Evolutionary conservation across 2,888 invertebrate genomes (phyloP).

Genomic region (Conops quadrifasciatus): DNA sequence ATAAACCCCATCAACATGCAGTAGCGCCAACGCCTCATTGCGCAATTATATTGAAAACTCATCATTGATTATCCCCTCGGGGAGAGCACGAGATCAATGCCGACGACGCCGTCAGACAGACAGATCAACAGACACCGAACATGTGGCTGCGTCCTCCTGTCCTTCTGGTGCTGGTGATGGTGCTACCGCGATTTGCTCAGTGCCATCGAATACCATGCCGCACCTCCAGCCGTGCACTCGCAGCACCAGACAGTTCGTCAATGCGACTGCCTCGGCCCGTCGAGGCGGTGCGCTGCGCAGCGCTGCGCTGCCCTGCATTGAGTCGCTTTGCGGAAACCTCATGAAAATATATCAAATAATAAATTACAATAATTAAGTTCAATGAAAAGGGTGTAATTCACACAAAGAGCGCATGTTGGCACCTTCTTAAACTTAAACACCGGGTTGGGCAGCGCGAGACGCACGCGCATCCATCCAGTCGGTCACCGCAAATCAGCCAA

Average conservation of each 20-base stretch:
- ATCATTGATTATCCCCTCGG: slow-evolving; percentile 32
- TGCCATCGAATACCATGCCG: slow-evolving; percentile 1
- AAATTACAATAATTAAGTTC: slow-evolving; percentile 65
- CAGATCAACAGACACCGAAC: neutral
- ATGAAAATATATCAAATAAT: slow-evolving; percentile 61
- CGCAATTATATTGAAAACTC: slow-evolving; percentile 34
- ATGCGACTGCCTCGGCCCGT: neutral
- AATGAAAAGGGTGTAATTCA: slow-evolving; percentile 59
- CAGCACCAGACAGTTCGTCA: slow-evolving; percentile 15
- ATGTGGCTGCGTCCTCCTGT: neutral
- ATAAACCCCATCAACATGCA: neutral
- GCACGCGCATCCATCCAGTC: slow-evolving; percentile 17
- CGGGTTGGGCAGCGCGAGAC: slow-evolving; percentile 49
- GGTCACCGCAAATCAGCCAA: neutral
- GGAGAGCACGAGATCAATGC: slow-evolving; percentile 26
- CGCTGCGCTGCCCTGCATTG: neutral
- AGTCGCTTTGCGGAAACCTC: slow-evolving; percentile 38
- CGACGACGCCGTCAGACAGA: neutral
- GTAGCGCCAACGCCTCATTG: slow-evolving; percentile 26
- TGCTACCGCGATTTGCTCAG: neutral
- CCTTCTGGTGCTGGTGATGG: neutral
- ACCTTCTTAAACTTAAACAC: slow-evolving; percentile 62
- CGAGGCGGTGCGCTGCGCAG: neutral
- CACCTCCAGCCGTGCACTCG: neutral
- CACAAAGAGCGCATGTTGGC: slow-evolving; percentile 56